Percentiles rank a stretch among this genome's conserved stretches.
Conservation (phyloP, 2,797 vertebrate genomes). For the Botia kubotai region DNA sequence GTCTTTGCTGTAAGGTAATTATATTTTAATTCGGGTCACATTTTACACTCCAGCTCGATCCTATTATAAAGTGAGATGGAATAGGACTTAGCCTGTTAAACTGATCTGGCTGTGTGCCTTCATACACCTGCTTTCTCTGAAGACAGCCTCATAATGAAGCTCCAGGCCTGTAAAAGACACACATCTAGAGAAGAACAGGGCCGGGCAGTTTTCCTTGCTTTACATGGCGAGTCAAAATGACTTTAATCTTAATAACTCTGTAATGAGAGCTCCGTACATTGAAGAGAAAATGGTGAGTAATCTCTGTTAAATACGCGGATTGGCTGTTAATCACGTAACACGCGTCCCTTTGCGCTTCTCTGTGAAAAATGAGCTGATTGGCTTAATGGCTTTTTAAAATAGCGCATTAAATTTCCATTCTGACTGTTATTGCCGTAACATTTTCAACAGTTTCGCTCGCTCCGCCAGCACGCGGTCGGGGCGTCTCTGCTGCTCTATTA, state of each 20-base stretch:
- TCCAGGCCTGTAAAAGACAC: background rate
- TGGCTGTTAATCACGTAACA: constrained; percentile 28
- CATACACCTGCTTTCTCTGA: background rate
- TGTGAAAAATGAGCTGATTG: background rate
- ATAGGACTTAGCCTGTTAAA: constrained; percentile 37
- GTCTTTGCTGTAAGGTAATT: constrained; percentile 43
- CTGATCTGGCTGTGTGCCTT: constrained; percentile 11
- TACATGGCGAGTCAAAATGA: constrained; percentile 5
- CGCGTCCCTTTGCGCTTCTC: background rate
- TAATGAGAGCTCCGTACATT: constrained; percentile 20
- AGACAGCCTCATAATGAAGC: background rate
- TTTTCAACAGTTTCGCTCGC: background rate
- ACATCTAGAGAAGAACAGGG: background rate
- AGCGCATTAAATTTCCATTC: constrained; percentile 27
- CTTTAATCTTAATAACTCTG: constrained; percentile 10
- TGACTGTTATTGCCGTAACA: constrained; percentile 1
- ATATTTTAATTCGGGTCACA: constrained; percentile 47
- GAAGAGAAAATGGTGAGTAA: constrained; percentile 14
- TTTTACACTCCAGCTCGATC: constrained; percentile 47
- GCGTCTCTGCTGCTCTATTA: constrained; percentile 1
- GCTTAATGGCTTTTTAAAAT: constrained; percentile 14
- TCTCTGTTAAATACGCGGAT: constrained; percentile 1
- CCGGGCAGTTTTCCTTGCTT: background rate
- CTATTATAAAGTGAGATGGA: constrained; percentile 44
- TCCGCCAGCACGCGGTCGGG: background rate